Evolutionary conservation across 1,140 invertebrate genomes (phyloP).

Genomic region (Hormaphis cornu): DNA sequence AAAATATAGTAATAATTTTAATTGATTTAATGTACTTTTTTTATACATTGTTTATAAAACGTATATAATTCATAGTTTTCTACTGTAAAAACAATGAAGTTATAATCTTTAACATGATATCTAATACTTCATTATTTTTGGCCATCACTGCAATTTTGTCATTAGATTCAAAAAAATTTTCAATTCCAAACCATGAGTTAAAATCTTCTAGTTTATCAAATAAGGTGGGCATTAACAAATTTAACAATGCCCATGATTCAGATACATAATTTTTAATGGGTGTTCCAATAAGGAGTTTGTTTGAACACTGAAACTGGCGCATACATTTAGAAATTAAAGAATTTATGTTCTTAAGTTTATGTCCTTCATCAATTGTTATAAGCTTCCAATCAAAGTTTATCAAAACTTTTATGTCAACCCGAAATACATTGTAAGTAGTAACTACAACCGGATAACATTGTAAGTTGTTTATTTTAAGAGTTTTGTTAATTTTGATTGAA

Average conservation of each 20-base stretch:
- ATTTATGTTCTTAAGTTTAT: constrained; percentile 59
- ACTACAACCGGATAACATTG: constrained; percentile 46
- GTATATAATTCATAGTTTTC: too few relatives aligned
- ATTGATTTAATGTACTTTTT: too few relatives aligned
- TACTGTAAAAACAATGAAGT: too few relatives aligned
- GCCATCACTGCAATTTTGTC: constrained; percentile 44
- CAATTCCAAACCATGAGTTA: constrained; percentile 51
- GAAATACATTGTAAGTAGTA: constrained; percentile 52
- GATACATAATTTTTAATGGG: constrained; percentile 66
- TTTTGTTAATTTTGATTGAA: constrained; percentile 41
- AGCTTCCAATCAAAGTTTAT: constrained; percentile 50
- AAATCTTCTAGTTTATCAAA: constrained; percentile 59
- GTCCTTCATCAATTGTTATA: constrained; percentile 65
- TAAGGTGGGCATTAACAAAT: constrained; percentile 62
- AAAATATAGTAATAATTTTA: too few relatives aligned
- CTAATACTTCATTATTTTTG: constrained; percentile 3
- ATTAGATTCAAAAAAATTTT: constrained; percentile 78
- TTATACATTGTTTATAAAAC: too few relatives aligned
- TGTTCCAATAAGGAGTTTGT: constrained; percentile 61
- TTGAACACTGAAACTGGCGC: constrained; percentile 42
- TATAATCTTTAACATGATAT: constrained; percentile 16
- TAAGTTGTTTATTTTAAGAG: constrained; percentile 39
- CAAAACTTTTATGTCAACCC: constrained; percentile 46
- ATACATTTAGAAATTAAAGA: constrained; percentile 46
- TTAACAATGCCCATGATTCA: constrained; percentile 64